Base-by-base conservation (phyloP, 2,888 invertebrate genomes). In the Ephialtes manifestator region DNA sequence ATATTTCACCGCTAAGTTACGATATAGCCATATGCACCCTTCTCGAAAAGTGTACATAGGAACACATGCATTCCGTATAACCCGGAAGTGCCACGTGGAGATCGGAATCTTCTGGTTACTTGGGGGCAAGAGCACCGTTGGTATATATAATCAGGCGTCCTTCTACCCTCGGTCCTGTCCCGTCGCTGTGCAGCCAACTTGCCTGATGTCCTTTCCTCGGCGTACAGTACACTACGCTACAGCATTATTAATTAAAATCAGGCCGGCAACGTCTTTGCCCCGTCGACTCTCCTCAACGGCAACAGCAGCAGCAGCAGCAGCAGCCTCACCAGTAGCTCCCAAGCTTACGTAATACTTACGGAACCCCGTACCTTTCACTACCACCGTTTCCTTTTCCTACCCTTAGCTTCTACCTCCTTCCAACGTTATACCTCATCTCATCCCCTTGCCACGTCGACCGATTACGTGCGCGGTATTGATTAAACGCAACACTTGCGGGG, bases 401-500 rank as follows among this genome's bases (percentile, higher is more conserved):
- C 75, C 70, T 71, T 46, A 51, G 60, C 53, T 51, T 35, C n/a
- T 39, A 43, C 53, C 48, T 7, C 58, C 70, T 74, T 18, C 35
- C 53, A 39, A 79, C 67, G 70, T 79, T 79, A 84, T 77, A 81
- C 81, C 53, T 81, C 81, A 77, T 76, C 78, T 79, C 83, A 74
- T 74, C 80, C 75, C 71, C 63, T 35, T 77, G 72, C 86, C 60
- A 85, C 77, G 81, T 86, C 84, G 76, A 83, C 79, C 86, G 88
- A 88, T 88, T 88, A 88, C 88, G 86, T 83, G 87, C 91, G 89
- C 88, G 90, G 91, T 93, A 93, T 93, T 92, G 93, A 93, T 93
- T 93, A 93, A 93, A 92, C 91, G 91, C 91, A 91, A 92, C 91
- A 91, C 90, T 90, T 88, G 86, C 81, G 77, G 81, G 80, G 81